Percentiles rank a stretch among this genome's conserved stretches.
phyloP scores from a whole-genome alignment of 2,888 invertebrate species.

The Antitype chi region DNA sequence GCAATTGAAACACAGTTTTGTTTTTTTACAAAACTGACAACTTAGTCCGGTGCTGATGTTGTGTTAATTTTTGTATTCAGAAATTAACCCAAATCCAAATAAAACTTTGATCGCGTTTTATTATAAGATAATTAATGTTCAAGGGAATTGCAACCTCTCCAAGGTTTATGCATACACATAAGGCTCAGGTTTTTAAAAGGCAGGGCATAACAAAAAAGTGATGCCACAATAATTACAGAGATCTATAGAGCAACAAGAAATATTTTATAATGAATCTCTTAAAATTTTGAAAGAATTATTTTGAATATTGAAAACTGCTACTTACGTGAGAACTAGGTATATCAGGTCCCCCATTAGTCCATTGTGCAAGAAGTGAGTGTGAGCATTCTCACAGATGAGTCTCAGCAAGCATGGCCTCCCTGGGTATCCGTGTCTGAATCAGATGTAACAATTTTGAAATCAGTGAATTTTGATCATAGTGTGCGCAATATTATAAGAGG shows the following conservation, averaged over 20 bases:
- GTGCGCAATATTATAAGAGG: no score
- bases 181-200: neutral
- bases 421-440: slow-evolving; percentile 89
- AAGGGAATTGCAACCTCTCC: neutral
- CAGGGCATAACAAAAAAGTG: neutral
- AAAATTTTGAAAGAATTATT: no score
- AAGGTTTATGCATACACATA: neutral
- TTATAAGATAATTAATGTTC: neutral
- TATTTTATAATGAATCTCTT: no score
- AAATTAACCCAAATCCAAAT: no score
- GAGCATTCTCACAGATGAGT: slow-evolving; percentile 92
- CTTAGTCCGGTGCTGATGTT: no score
- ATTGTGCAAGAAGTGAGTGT: slow-evolving; percentile 89
- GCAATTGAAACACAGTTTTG: no score
- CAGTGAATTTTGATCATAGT: neutral
- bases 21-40: no score
- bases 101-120: no score
- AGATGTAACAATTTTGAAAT: neutral
- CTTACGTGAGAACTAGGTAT: slow-evolving; percentile 93
- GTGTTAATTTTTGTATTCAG: no score
- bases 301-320: slow-evolving; percentile 54
- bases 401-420: slow-evolving; percentile 92
- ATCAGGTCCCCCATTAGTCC: slow-evolving; percentile 93
- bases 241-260: no score
- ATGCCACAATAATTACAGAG: neutral